Percentiles rank a stretch among this genome's conserved stretches.
Conservation (phyloP, 2,113 vertebrate species). For the Thryonomys swinderianus region DNA sequence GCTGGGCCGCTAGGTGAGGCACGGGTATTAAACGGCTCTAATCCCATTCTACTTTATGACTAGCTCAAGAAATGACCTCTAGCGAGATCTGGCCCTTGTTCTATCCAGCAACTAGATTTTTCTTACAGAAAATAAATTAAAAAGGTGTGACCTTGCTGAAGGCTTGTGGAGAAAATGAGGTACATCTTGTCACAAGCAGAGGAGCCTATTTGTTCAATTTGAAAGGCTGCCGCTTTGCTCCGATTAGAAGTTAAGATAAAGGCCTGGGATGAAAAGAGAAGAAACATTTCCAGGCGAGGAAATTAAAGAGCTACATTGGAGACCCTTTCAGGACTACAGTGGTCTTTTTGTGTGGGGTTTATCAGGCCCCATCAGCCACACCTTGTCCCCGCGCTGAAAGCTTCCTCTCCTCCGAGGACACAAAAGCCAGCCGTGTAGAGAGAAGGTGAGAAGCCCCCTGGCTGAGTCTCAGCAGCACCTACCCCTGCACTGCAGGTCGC, state of each 20-base stretch:
- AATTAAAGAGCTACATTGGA: constrained; percentile 95
- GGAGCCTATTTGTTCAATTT: constrained; percentile 96
- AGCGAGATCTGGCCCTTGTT: constrained; percentile 93
- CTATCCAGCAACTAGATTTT: constrained; percentile 89
- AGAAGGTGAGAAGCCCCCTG: constrained; percentile 66
- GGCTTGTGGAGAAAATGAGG: constrained; percentile 96
- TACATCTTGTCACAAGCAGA: constrained; percentile 95
- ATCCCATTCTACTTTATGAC: constrained; percentile 91
- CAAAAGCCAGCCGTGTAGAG: constrained; percentile 83
- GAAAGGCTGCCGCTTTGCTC: constrained; percentile 91
- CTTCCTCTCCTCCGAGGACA: constrained; percentile 84
- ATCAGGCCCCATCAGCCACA: constrained; percentile 90
- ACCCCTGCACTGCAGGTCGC: constrained; percentile 50
- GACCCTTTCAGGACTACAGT: constrained; percentile 88
- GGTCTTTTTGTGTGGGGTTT: constrained; percentile 86
- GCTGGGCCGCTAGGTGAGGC: constrained; percentile 77
- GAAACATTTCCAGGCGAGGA: constrained; percentile 90
- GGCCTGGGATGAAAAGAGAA: constrained; percentile 88
- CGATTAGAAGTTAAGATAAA: constrained; percentile 92
- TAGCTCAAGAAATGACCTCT: constrained; percentile 95
- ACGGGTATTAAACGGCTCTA: constrained; percentile 84
- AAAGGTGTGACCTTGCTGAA: constrained; percentile 98
- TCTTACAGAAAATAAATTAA: constrained; percentile 96
- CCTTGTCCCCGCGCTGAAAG: constrained; percentile 83
- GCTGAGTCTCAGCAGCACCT: constrained; percentile 40